Percentiles rank a stretch among this genome's conserved stretches.
These are phyloP conservation scores for Perdita meconis DNA, from an alignment of 2,888 invertebrate genomes.

Conservation along the genomic window DNA sequence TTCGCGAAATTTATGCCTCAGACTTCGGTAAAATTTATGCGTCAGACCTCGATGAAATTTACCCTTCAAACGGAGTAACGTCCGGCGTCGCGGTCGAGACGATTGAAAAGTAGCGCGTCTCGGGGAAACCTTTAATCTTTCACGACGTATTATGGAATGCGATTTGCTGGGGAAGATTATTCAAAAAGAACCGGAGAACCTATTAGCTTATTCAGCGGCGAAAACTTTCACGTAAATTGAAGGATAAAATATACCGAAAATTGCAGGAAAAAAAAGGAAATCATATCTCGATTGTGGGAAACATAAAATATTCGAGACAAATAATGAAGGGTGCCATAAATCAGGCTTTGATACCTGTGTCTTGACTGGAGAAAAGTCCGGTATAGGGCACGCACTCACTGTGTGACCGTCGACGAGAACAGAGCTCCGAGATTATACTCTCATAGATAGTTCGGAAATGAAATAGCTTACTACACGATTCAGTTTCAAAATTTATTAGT, in stretches of 20 bases:
- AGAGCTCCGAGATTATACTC: no score
- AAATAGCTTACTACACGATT: no score
- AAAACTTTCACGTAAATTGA: not conserved
- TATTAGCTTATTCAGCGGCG: not conserved
- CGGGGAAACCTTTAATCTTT: conserved; percentile 27
- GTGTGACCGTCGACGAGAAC: no score
- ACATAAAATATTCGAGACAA: no score
- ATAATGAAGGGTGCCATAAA: no score
- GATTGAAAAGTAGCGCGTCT: conserved; percentile 21
- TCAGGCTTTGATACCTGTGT: no score
- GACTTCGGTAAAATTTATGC: conserved; percentile 36
- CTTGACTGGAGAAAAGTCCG: no score
- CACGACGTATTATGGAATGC: not conserved
- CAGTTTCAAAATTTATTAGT: no score
- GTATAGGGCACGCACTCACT: no score
- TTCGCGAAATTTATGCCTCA: conserved; percentile 41
- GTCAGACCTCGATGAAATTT: conserved; percentile 47
- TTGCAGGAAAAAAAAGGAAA: not conserved
- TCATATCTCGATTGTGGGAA: no score
- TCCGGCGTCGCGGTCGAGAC: conserved; percentile 12
- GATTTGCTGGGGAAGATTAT: not conserved
- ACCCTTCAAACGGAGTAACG: conserved; percentile 44
- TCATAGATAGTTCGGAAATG: no score
- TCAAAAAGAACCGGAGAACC: not conserved
- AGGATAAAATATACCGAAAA: not conserved